phyloP scores from a whole-genome alignment of 2,797 vertebrate species.

The Sebastes minor region DNA sequence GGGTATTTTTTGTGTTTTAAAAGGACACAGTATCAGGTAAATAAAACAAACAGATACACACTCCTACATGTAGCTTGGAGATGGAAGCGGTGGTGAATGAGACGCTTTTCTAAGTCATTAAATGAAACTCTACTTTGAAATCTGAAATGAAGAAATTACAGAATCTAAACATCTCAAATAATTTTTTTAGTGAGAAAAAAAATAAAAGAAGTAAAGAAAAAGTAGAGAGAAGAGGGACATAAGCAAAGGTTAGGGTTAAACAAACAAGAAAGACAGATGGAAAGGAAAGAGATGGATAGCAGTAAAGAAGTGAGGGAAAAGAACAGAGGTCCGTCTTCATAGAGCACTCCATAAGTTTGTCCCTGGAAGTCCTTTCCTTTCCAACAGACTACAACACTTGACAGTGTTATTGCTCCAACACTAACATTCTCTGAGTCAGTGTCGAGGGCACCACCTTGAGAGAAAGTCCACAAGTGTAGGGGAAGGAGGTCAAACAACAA shows the following conservation, averaged over 20 bases:
- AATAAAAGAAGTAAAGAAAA: neutral
- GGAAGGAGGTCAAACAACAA: constrained; percentile 1
- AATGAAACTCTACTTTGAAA: neutral
- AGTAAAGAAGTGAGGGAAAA: neutral
- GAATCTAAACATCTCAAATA: neutral
- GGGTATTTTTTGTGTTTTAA: neutral
- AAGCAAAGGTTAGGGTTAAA: neutral
- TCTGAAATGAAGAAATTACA: neutral
- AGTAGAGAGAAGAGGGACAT: neutral
- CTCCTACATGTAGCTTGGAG: neutral
- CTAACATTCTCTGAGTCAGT: constrained; percentile 14
- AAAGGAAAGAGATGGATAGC: neutral
- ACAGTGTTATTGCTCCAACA: constrained; percentile 10
- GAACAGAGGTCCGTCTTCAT: neutral
- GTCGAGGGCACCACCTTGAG: constrained; percentile 20
- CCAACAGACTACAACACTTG: constrained; percentile 28
- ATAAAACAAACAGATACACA: neutral
- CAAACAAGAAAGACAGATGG: neutral
- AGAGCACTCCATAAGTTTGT: constrained; percentile 1
- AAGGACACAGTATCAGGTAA: too few species aligned
- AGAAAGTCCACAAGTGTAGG: constrained; percentile 21
- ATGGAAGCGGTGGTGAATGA: neutral
- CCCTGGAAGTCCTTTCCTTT: constrained; percentile 15
- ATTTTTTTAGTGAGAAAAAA: neutral
- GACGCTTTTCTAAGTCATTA: neutral